A percentile compares a stretch with the other conserved stretches of the same genome.
Conservation (phyloP, 2,797 vertebrate species). For the Aulostomus chinensis region DNA sequence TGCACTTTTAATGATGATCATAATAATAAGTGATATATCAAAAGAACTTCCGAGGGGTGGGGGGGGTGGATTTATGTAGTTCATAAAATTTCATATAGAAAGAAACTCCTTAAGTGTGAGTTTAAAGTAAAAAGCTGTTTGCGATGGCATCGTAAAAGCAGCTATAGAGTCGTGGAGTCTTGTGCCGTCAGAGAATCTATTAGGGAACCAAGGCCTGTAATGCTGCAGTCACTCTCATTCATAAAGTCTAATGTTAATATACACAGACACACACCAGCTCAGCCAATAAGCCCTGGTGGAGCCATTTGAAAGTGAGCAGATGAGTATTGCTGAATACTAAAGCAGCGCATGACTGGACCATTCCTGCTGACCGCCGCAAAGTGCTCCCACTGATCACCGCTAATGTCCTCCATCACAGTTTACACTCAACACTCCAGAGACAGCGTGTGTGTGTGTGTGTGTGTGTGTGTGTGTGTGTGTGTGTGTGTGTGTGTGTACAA, state of each 20-base stretch:
- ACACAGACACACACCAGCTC: constrained; percentile 21
- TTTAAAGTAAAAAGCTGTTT: constrained; percentile 18
- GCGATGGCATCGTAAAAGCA: constrained; percentile 7
- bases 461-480: constrained; percentile 37
- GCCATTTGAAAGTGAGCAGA: constrained; percentile 61
- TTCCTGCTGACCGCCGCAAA: constrained; percentile 82
- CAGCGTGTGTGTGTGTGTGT: background rate
- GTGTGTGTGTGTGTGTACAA: constrained; percentile 1
- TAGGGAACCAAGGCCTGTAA: constrained; percentile 38
- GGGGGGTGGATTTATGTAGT: constrained; percentile 31
- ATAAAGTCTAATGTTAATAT: constrained; percentile 44
- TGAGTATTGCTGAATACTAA: constrained; percentile 75
- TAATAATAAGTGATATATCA: constrained; percentile 20
- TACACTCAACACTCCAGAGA: constrained; percentile 54
- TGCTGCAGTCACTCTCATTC: constrained; percentile 47
- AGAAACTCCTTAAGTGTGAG: constrained; percentile 27
- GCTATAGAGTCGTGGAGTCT: constrained; percentile 6
- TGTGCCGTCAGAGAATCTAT: constrained; percentile 21
- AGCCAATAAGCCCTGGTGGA: constrained; percentile 44
- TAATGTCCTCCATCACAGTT: constrained; percentile 75
- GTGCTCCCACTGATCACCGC: constrained; percentile 77
- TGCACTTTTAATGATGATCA: constrained; percentile 41
- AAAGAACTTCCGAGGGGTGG: constrained; percentile 19
- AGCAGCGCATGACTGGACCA: constrained; percentile 56
- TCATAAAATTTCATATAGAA: constrained; percentile 34